Conservation (phyloP, 2,888 invertebrate genomes). For the Agriopis marginaria region DNA sequence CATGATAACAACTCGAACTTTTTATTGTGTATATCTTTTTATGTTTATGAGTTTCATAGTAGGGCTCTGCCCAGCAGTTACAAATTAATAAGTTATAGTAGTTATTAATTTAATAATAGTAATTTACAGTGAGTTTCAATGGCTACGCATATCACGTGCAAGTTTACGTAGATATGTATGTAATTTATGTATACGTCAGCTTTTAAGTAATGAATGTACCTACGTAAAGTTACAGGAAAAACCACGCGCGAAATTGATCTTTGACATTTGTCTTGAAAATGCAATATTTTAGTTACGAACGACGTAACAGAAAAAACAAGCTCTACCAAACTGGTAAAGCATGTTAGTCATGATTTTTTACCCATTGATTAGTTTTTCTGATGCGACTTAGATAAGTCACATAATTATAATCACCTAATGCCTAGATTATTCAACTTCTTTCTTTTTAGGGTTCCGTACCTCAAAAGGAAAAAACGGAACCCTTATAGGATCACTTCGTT, state of each 20-base stretch:
- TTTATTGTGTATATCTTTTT: constrained; percentile 35
- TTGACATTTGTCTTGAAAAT: background rate
- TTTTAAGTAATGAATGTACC: background rate
- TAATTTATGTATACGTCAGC: background rate
- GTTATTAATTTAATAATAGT: too few relatives aligned
- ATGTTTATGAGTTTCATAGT: constrained; percentile 28
- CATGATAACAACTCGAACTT: constrained; percentile 34
- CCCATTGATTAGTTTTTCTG: too few relatives aligned
- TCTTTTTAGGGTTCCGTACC: too few relatives aligned
- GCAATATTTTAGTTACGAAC: background rate
- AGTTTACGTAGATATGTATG: background rate
- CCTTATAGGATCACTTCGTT: too few relatives aligned
- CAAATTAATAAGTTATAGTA: too few relatives aligned
- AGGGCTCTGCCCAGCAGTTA: constrained; percentile 26
- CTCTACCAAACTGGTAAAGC: too few relatives aligned
- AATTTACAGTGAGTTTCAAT: background rate
- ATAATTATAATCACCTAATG: too few relatives aligned
- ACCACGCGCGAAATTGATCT: background rate
- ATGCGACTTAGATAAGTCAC: too few relatives aligned
- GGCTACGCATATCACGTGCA: too few relatives aligned
- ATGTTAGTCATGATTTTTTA: too few relatives aligned
- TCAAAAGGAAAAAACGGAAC: too few relatives aligned
- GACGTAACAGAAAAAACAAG: background rate
- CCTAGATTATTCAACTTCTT: too few relatives aligned
- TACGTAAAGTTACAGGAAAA: background rate